Conservation (phyloP, 2,888 invertebrate species). For the Sympetrum striolatum region DNA sequence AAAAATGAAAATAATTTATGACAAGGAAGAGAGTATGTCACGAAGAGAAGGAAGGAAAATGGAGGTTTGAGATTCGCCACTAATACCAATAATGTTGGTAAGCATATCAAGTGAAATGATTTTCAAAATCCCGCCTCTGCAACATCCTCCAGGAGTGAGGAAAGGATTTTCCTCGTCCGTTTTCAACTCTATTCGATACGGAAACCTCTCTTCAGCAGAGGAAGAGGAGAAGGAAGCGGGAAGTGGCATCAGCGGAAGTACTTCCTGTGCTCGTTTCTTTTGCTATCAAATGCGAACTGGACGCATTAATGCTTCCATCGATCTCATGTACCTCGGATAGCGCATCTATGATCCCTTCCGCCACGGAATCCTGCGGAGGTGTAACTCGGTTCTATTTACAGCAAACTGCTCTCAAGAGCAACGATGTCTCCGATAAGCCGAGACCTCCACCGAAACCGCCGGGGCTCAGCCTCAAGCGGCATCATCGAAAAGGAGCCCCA, state of each 20-base stretch:
- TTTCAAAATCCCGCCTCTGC: neutral
- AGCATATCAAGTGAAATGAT: neutral
- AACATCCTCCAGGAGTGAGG: neutral
- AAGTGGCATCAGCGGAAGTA: conserved; percentile 1
- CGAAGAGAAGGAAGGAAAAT: no score
- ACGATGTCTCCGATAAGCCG: neutral
- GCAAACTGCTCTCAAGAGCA: neutral
- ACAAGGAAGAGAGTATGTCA: no score
- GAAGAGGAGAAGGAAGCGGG: conserved; percentile 24
- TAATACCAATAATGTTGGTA: no score
- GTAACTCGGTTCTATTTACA: conserved; percentile 5
- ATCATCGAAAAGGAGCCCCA: neutral
- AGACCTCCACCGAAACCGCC: conserved; percentile 4
- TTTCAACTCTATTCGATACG: neutral
- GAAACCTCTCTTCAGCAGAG: conserved; percentile 23
- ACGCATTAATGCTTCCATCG: neutral
- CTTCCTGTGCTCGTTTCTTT: conserved; percentile 9
- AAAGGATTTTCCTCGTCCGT: neutral
- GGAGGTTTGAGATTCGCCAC: no score
- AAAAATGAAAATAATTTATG: no score
- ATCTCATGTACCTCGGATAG: neutral
- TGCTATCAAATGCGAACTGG: neutral
- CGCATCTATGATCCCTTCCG: neutral
- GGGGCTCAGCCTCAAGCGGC: neutral
- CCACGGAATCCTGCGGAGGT: neutral